Percentiles rank a stretch among this genome's conserved stretches.
Evolutionary conservation across 1,140 invertebrate genomes (phyloP).

Genomic region (Cyphomyrmex costatus): DNA sequence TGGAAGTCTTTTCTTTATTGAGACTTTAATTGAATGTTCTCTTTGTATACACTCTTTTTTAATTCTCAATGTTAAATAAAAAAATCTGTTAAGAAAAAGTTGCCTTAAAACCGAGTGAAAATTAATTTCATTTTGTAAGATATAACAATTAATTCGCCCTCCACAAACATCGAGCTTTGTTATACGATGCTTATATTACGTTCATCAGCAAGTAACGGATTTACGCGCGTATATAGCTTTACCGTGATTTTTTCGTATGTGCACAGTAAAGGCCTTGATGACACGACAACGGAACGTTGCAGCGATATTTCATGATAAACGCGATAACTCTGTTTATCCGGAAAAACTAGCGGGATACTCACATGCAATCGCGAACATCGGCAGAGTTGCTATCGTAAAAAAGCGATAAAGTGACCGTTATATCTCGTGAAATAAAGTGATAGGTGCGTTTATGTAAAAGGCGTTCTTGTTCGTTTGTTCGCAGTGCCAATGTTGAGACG

Average conservation of each 20-base stretch:
- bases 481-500: not conserved
- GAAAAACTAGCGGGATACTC: conserved; percentile 28
- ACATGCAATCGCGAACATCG: conserved; percentile 19
- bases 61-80: not conserved
- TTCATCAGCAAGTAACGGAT: not conserved
- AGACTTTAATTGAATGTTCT: conserved; percentile 2
- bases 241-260: conserved; percentile 17
- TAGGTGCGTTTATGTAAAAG: conserved; percentile 12
- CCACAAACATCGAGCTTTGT: not conserved
- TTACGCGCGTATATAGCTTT: conserved; percentile 2
- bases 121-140: not conserved
- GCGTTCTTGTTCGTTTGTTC: not conserved
- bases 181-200: no score
- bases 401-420: conserved; percentile 20
- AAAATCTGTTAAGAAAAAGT: not conserved
- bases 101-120: not conserved
- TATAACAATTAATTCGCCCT: not conserved
- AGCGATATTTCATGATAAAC: conserved; percentile 44
- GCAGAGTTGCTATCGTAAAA: conserved; percentile 23
- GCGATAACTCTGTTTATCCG: conserved; percentile 54
- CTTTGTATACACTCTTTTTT: no score
- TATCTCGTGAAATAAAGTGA: conserved; percentile 9
- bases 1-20: not conserved
- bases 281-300: not conserved
- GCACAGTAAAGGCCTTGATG: not conserved